Conservation (phyloP, 2,113 vertebrate species). For the Perca schrenkii region DNA sequence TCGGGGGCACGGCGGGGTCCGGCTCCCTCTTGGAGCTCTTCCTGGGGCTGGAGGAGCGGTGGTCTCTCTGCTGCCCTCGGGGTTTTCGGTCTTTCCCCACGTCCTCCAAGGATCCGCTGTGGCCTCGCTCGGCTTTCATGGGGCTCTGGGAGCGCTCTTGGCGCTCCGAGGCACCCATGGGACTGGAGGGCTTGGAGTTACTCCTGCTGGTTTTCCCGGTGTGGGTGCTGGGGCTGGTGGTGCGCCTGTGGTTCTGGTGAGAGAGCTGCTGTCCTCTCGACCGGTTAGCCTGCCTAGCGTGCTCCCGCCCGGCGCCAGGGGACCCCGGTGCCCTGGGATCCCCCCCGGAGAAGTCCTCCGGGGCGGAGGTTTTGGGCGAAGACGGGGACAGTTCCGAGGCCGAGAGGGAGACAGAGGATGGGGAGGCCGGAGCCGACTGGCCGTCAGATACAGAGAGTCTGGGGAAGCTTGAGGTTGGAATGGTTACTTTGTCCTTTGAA, state of each 20-base stretch:
- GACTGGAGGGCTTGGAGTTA: slow-evolving; percentile 80
- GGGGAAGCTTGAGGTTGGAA: slow-evolving; percentile 87
- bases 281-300: slow-evolving; percentile 42
- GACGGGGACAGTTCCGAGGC: slow-evolving; percentile 82
- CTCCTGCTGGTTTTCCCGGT: slow-evolving; percentile 62
- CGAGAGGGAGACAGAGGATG: slow-evolving; percentile 84
- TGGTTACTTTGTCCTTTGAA: slow-evolving; percentile 88
- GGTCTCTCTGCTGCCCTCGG: slow-evolving; percentile 45
- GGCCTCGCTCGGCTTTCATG: slow-evolving; percentile 74
- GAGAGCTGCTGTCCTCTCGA: slow-evolving; percentile 65
- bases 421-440: slow-evolving; percentile 85
- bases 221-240: slow-evolving; percentile 73
- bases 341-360: slow-evolving; percentile 77
- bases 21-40: slow-evolving; percentile 78
- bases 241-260: slow-evolving; percentile 57
- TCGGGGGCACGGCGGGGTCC: slow-evolving; percentile 48
- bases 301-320: slow-evolving; percentile 54
- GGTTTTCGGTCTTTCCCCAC: slow-evolving; percentile 64
- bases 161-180: slow-evolving; percentile 72
- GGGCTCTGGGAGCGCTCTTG: slow-evolving; percentile 70
- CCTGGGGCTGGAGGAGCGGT: slow-evolving; percentile 84
- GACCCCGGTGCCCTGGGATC: slow-evolving; percentile 51
- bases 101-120: slow-evolving; percentile 54
- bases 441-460: slow-evolving; percentile 85
- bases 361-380: slow-evolving; percentile 48